Evolutionary conservation across 2,888 invertebrate species (phyloP), one percentile per base, ranked within the genome.

Genomic region (Drosophila bunnanda): DNA sequence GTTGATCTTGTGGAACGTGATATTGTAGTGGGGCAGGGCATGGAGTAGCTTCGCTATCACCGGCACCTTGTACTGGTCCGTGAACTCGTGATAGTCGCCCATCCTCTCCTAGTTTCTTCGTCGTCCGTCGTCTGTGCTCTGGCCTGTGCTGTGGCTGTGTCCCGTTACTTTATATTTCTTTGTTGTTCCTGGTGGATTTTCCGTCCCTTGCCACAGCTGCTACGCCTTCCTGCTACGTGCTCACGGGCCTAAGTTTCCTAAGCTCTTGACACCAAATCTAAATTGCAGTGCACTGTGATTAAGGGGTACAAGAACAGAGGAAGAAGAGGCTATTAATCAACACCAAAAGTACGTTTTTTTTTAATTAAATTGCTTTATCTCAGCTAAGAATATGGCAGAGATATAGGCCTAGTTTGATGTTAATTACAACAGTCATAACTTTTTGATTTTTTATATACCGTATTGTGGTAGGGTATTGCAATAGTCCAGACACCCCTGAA

Each of bases 11-110:
- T 97, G 96, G 90, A 98, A 95, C 88, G 96, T 96, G 90, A 98
- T 96, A 93, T 98, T 98, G 92, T 98, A 94, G 93, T 98, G 98
- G 76, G 98, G 98, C 93, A 98, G 94, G 88, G 95, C 94, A 93
- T 98, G 98, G 93, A 98, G 95, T 93, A 97, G 94, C 93, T 95
- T 95, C 91, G 97, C 97, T 93, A 98, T 95, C 91, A 95, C 95
- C 93, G 97, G 96, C 93, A 96, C 95, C 93, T 95, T 94, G 94
- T 97, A 97, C 90, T 94, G 94, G 94, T 96, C 96, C 92, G 95
- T 95, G 66, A 91, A 91, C 79, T 91, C 92, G 74, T 90, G 91
- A 77, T 92, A 92, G 80, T 92, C 91, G 46, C 90, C 92, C 92
- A 92, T 92, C 50, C 60, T 56, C 48, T 48, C 55, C 68, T 39